Base-by-base conservation (phyloP, 2,113 vertebrate species). In the Actenoides hombroni region DNA sequence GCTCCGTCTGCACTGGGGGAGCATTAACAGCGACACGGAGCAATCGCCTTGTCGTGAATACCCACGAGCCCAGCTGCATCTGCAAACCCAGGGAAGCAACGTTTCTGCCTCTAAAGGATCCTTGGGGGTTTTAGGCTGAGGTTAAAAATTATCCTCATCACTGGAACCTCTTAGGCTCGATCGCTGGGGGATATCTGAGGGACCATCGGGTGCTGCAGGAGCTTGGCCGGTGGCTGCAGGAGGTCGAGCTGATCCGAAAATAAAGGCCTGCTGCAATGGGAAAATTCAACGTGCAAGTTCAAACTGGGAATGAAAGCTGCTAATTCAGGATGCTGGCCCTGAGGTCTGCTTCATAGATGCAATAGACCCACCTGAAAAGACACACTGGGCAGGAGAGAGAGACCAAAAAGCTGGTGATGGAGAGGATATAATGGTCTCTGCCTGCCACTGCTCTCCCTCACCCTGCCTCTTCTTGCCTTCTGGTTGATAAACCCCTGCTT, bases 231-330 rank as follows among this genome's bases (percentile, higher is more conserved):
- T 3, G 2, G 35, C 48, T 23, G 40, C 37, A 33, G 0, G 60
- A 35, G 73, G 20, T 0, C 17, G 0, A 33, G 39, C 39, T 19
- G 5, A 60, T 31, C 29, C 3, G 0, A n/a, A 71, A 64, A 13
- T 2, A 68, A 56, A n/a, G 44, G 9, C 24, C 12, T 0, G 1
- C 46, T 10, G 39, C 5, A 1, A 13, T 3, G n/a, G 88, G 23
- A 10, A 69, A 80, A 42, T 21, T n/a, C 60, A 37, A 10, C 0
- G 0, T 12, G 35, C 5, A 48, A 24, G 54, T 35, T 71, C 51
- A 82, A 71, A 65, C 8, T n/a, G 37, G 42, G 75, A 33, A 33
- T 16, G 35, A 60, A 76, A 82, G 56, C 21, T 59, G 85, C 92
- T 20, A 25, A 57, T 24, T 40, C 2, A 8, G 39, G 71, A 40